Conservation (phyloP, 2,797 vertebrate species). For the Sebastes jordani region DNA sequence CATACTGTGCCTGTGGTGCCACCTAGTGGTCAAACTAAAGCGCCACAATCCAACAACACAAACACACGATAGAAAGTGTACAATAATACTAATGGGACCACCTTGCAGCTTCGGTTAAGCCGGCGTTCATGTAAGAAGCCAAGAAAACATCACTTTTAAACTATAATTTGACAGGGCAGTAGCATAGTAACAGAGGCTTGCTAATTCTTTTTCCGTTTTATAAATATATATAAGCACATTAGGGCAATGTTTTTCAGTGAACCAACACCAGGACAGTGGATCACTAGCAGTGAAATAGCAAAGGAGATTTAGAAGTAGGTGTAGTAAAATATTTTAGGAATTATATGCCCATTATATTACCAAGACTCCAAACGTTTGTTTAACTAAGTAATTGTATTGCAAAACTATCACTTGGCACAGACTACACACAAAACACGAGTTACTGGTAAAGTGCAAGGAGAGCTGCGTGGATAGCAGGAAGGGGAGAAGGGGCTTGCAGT, state of each 20-base stretch:
- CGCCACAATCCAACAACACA: conserved; percentile 31
- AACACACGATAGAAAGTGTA: neutral
- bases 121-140: conserved; percentile 5
- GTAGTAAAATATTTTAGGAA: conserved; percentile 19
- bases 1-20: conserved; percentile 28
- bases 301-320: conserved; percentile 37
- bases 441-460: conserved; percentile 81
- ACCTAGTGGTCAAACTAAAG: conserved; percentile 43
- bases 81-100: conserved; percentile 14
- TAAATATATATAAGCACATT: conserved; percentile 22
- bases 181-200: conserved; percentile 39
- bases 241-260: conserved; percentile 41
- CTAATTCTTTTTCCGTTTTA: conserved; percentile 7
- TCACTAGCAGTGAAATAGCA: conserved; percentile 41
- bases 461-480: conserved; percentile 48
- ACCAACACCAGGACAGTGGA: conserved; percentile 42
- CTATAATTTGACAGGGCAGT: conserved; percentile 52
- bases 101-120: neutral
- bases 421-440: conserved; percentile 74
- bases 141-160: conserved; percentile 30
- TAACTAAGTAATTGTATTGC: conserved; percentile 37
- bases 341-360: conserved; percentile 44
- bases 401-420: conserved; percentile 76
- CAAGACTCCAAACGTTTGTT: conserved; percentile 29
- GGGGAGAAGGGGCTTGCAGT: conserved; percentile 37